Percentiles rank a stretch among this genome's conserved stretches.
These are phyloP conservation scores for Eupithecia abbreviata DNA, from an alignment of 2,888 invertebrate genomes.

Conservation along the genomic window DNA sequence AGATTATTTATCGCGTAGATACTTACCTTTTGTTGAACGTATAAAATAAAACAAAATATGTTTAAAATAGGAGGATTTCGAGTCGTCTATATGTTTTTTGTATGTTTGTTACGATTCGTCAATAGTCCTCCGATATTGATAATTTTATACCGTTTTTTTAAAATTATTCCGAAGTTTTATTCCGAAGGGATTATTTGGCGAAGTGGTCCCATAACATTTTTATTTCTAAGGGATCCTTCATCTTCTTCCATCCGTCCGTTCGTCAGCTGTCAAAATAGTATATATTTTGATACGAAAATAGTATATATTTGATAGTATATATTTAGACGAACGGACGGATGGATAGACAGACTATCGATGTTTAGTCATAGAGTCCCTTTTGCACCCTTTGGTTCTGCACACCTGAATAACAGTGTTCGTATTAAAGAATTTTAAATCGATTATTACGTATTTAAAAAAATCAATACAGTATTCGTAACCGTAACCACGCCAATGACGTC, in stretches of 20 bases:
- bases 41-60: too few relatives aligned
- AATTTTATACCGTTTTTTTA: neutral
- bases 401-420: neutral
- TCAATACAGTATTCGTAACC: neutral
- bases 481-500: neutral
- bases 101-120: neutral
- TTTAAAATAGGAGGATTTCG: neutral
- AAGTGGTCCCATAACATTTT: neutral
- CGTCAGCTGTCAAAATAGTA: too few relatives aligned
- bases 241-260: too few relatives aligned
- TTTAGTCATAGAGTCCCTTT: neutral
- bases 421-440: neutral
- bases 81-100: neutral
- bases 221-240: neutral
- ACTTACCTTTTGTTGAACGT: too few relatives aligned
- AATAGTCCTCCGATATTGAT: neutral
- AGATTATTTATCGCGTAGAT: too few relatives aligned
- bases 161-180: neutral
- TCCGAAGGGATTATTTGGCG: neutral
- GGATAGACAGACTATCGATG: neutral
- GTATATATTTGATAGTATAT: too few relatives aligned
- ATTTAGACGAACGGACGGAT: neutral
- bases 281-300: too few relatives aligned
- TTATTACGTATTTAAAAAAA: neutral
- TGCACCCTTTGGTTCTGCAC: neutral